Conservation (phyloP, 2,113 vertebrate species). For the Sterrhoptilus dennistouni region DNA sequence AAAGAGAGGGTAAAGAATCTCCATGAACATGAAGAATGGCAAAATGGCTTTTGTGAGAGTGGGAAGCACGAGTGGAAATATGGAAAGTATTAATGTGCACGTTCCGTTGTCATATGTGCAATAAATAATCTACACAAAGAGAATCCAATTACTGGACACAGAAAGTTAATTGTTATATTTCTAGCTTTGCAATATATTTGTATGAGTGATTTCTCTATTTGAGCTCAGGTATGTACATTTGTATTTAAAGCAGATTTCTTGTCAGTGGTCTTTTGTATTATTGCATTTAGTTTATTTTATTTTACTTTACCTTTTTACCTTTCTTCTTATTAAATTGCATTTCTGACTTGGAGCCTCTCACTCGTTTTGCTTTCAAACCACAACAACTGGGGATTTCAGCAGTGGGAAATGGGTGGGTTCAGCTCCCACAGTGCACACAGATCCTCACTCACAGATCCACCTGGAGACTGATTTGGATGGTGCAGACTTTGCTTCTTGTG, state of each 20-base stretch:
- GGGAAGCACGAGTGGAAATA: background rate
- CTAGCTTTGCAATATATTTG: background rate
- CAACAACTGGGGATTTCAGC: background rate
- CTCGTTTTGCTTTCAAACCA: too few species aligned
- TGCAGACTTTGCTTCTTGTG: background rate
- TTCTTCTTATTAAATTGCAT: too few species aligned
- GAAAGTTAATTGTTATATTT: background rate
- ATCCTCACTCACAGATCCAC: background rate
- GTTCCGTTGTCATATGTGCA: background rate
- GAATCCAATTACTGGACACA: constrained; percentile 2
- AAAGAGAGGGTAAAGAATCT: background rate
- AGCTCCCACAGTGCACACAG: background rate
- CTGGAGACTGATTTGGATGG: background rate
- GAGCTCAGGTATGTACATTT: background rate
- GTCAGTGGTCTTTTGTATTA: background rate
- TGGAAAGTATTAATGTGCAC: background rate
- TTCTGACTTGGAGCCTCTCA: too few species aligned
- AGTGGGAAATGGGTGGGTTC: rapidly evolving
- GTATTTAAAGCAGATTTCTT: background rate
- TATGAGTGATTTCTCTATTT: background rate
- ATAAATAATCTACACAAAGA: background rate
- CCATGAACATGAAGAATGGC: background rate
- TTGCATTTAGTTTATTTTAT: too few species aligned
- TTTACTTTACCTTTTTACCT: too few species aligned
- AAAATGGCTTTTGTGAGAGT: background rate